A percentile compares a stretch with the other conserved stretches of the same genome.
These are phyloP conservation scores for Phaedon cochleariae DNA, from an alignment of 2,888 invertebrate species.

Conservation along the genomic window DNA sequence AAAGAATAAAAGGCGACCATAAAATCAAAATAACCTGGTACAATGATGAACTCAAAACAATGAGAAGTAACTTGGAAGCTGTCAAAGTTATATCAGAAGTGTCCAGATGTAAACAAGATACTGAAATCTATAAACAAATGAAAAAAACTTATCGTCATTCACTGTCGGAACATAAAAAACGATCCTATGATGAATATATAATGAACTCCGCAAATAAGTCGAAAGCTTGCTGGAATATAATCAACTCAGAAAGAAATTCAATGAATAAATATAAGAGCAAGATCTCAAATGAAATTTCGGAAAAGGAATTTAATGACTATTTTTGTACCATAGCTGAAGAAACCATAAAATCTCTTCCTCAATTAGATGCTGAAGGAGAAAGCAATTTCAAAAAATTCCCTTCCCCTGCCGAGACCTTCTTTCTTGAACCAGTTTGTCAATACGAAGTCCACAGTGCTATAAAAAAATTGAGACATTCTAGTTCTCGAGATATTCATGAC, in stretches of 20 bases:
- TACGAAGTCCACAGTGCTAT: no score
- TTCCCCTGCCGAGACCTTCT: no score
- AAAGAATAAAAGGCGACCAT: not conserved
- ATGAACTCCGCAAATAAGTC: conserved; percentile 6
- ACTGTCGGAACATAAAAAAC: not conserved
- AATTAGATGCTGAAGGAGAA: no score
- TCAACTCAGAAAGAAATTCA: conserved; percentile 7
- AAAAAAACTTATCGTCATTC: conserved; percentile 7
- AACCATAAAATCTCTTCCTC: conserved; percentile 2
- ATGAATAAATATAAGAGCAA: not conserved
- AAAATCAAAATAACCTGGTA: conserved; percentile 6
- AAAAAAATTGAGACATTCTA: not conserved
- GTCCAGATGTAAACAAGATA: conserved; percentile 8
- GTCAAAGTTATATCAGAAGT: conserved; percentile 11
- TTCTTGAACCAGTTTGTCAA: no score
- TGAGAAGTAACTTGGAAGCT: conserved; percentile 13
- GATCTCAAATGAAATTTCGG: not conserved
- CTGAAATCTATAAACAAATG: not conserved
- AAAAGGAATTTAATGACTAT: not conserved
- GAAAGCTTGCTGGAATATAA: conserved; percentile 14
- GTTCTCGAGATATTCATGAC: conserved; percentile 1
- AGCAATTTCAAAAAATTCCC: no score
- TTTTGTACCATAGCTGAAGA: not conserved
- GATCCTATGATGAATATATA: not conserved
- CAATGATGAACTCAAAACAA: conserved; percentile 15